Evolutionary conservation across 2,113 vertebrate species (phyloP), one percentile per base, ranked within the genome.

Genomic region (Atrichornis clamosus): DNA sequence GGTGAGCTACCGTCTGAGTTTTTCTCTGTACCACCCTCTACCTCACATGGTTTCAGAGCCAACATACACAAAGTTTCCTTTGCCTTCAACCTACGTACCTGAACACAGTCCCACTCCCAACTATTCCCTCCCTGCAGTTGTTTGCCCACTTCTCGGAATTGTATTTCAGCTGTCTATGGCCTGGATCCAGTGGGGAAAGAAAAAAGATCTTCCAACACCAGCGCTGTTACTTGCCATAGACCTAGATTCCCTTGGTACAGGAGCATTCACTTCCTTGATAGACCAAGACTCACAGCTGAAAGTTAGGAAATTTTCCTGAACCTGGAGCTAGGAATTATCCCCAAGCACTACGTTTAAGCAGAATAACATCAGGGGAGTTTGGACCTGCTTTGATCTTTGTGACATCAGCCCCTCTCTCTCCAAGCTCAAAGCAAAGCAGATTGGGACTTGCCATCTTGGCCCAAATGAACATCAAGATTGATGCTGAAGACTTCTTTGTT

Each of bases 1-100:
- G 96, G 88, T 96, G 95, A 97, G 94, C 95, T 97, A 95, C 92
- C 0, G 92, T 97, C 96, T 96, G 93, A 95, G 88, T 32, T 96
- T 75, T 95, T 90, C 86, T 88, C 95, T 88, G 79, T 97, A 95
- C 93, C 96, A 96, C 86, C 92, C 93, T 96, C 92, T 95, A 92
- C 95, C 68, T 97, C 96, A 95, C 90, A 89, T 58, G 46, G 52
- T 80, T 94, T 94, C 88, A 50, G 95, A 96, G 93, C 95, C 96
- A 96, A 95, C 68, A 93, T 93, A 96, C 7, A 96, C 95, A 97
- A 92, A 93, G 53, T 44, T 92, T 94, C 62, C 69, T 90, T 97
- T 93, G 60, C 90, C 92, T 96, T 94, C 95, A 92, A 93, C 88
- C 96, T 94, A 96, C 68, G 62, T 96, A 95, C 65, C 94, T 89